Conservation (phyloP, 1,140 invertebrate species). For the Coboldia fuscipes region DNA sequence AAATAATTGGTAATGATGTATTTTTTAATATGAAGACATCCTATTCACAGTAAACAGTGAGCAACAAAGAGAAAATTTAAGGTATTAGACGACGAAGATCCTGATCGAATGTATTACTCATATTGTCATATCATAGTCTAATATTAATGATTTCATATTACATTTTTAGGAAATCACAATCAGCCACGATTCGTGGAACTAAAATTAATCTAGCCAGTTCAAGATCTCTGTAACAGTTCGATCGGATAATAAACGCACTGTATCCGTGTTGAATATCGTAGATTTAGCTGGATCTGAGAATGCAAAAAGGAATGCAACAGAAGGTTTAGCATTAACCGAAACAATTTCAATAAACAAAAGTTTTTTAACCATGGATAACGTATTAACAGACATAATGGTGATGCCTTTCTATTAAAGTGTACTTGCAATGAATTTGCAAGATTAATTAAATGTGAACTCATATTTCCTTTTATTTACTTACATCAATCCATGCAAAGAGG, state of each 20-base stretch:
- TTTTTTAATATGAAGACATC: no score
- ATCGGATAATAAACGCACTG: background rate
- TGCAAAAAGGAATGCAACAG: constrained; percentile 6
- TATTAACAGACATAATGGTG: constrained; percentile 2
- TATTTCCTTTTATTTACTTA: constrained; percentile 18
- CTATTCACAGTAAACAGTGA: no score
- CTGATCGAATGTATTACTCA: no score
- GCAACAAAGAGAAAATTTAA: no score
- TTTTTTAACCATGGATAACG: background rate
- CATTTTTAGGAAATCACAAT: no score
- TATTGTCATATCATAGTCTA: no score
- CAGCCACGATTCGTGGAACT: constrained; percentile 41
- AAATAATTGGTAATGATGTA: no score
- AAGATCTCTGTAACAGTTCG: constrained; percentile 22
- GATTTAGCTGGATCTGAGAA: constrained; percentile 43
- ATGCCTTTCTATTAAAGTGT: constrained; percentile 17
- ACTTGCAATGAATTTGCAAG: constrained; percentile 18
- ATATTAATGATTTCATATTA: no score
- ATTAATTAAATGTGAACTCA: constrained; percentile 14
- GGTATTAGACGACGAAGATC: no score
- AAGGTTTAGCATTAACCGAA: constrained; percentile 9
- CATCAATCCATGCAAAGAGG: constrained; percentile 9
- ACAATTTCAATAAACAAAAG: constrained; percentile 5
- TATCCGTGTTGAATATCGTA: constrained; percentile 49
- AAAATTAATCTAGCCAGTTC: constrained; percentile 76